Evolutionary conservation across 2,797 vertebrate species (phyloP), one percentile per base, ranked within the genome.

Genomic region (Gouania willdenowi): DNA sequence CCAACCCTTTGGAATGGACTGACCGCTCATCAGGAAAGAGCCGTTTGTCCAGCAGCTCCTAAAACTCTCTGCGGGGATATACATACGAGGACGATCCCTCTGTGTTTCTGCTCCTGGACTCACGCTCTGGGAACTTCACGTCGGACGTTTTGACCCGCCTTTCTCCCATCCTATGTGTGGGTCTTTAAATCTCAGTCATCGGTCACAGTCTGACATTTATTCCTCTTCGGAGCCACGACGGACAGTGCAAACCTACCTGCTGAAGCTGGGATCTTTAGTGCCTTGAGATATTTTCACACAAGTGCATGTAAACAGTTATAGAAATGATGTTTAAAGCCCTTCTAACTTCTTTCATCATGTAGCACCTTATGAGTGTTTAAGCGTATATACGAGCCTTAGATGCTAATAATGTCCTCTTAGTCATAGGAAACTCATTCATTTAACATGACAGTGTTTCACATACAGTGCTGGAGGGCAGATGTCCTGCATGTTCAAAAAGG

Each of bases 21-120:
- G 81, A 85, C 22, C 67, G 58, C n/a, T 65, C 81, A 8, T 76
- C 80, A 20, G 41, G 67, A 56, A 66, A 71, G 47, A 74, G 77
- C 72, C 78, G 65, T 40, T 61, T 69, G 12, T 75, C 81, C 18
- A 56, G 37, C 25, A 49, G 37, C 11, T 76, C 54, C 20, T 83
- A 75, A 69, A 62, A 68, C 24, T 49, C 14, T 49, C 31, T 23
- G 30, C 32, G 41, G 34, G 35, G 48, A 35, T 35, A n/a, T n/a
- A n/a, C n/a, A n/a, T 26, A 18, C 29, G 21, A 64, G 37, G 36
- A 42, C 56, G 23, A 46, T 32, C 15, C 4, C 0, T 8, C 33
- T 26, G 18, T 3, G 2, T 48, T 64, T 61, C 60, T 49, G 37
- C 23, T 49, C 18, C 19, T 54, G 14, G 54, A 36, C 23, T 69